Evolutionary conservation across 2,113 vertebrate species (phyloP), one percentile per base, ranked within the genome.

Genomic region (Electrona antarctica): DNA sequence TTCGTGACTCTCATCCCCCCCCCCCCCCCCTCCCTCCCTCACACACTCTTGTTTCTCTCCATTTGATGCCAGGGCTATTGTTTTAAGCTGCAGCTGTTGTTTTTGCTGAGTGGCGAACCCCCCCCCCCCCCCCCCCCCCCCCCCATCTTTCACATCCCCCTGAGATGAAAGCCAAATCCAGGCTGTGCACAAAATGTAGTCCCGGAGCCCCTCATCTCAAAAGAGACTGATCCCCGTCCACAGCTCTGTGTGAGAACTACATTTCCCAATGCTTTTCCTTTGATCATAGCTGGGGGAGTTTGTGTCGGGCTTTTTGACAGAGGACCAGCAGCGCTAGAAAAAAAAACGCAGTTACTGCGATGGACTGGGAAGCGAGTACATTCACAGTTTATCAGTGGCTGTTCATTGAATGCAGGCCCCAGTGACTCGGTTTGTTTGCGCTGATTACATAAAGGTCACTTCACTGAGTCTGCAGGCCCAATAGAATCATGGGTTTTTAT

Each of bases 1-100:
- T 83, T 79, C 76, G 69, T 67, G 71, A 79, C 79, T 61, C 55
- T 60, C 76, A 52, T 12, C 72, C n/a, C 7, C 45, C 41, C 41
- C n/a, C 13, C 10, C 3, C 55, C 52, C 12, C 41, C 58, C 69
- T 57, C 69, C 12, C 57, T 52, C 29, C 71, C 69, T 80, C 10
- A 7, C 71, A 59, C 21, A 51, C 76, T 70, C 71, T 72, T 56
- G 8, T 65, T 82, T 81, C 78, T 62, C 7, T 21, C 54, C 28
- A 71, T 89, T 87, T 88, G 88, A 90, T 86, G 83, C 73, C 13
- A 50, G 69, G 73, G 84, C 75, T 85, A 85, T 89, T 87, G 87
- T 90, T 90, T 89, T 1, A 90, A 90, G 90, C 78, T 33, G 79
- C 86, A 91, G 90, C 82, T 90, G 88, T 89, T 90, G 82, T 88